These are phyloP conservation scores for Dromas ardeola DNA, from an alignment of 2,113 vertebrate genomes.

Conservation along the genomic window DNA sequence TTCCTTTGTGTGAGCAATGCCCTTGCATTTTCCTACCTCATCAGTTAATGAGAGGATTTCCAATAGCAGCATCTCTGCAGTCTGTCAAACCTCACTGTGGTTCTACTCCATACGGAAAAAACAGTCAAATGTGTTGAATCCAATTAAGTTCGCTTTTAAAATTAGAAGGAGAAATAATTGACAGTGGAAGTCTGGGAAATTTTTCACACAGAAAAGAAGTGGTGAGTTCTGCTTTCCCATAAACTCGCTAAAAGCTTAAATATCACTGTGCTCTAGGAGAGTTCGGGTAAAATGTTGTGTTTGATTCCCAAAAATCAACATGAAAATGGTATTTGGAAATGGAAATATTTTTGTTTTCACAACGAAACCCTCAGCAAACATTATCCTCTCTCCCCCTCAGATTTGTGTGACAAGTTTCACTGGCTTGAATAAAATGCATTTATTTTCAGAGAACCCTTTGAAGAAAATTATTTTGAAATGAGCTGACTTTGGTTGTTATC, in stretches of 20 bases:
- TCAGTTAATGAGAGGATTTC: not conserved
- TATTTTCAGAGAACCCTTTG: not conserved
- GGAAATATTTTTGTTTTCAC: not conserved
- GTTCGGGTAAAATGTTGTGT: not conserved
- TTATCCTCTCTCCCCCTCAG: not conserved
- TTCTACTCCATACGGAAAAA: not conserved
- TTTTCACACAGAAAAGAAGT: not conserved
- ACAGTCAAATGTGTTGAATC: not conserved
- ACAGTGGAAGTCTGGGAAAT: not conserved
- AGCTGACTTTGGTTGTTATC: not conserved
- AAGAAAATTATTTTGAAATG: not conserved
- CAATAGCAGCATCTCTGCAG: not conserved
- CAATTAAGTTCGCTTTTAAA: not conserved
- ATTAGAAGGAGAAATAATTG: not conserved
- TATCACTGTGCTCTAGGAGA: not conserved
- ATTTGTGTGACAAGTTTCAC: not conserved
- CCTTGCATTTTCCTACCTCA: rapidly evolving
- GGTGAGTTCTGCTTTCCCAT: not conserved
- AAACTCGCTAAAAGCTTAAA: not conserved
- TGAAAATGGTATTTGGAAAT: not conserved
- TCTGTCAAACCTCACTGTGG: not conserved
- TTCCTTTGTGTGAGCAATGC: not conserved
- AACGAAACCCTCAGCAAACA: not conserved
- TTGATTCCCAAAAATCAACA: not conserved
- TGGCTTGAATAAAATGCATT: not conserved